Conservation (phyloP, 2,113 vertebrate genomes). For the Spheniscus mendiculus region DNA sequence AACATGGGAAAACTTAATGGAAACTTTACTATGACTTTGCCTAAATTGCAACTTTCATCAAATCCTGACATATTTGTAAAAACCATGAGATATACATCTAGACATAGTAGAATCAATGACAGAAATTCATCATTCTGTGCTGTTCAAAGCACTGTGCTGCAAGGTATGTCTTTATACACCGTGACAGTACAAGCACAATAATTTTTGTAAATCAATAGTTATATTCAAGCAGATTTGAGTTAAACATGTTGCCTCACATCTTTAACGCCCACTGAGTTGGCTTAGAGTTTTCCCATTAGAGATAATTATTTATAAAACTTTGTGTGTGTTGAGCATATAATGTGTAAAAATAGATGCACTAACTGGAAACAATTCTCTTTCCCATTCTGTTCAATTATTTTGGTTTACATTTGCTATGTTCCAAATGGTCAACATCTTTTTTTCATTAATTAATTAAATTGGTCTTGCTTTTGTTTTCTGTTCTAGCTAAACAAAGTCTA, state of each 20-base stretch:
- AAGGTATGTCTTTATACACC: not conserved
- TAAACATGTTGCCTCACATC: conserved; percentile 1
- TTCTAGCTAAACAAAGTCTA: conserved; percentile 63
- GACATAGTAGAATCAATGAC: not conserved
- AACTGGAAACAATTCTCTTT: conserved; percentile 60
- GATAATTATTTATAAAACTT: conserved; percentile 39
- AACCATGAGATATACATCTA: not conserved
- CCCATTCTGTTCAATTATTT: conserved; percentile 50
- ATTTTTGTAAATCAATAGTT: conserved; percentile 58
- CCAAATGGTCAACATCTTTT: conserved; percentile 65
- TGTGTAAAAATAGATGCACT: conserved; percentile 61
- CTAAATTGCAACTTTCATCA: not conserved
- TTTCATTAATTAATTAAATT: conserved; percentile 74
- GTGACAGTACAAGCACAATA: not conserved
- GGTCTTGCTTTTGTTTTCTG: conserved; percentile 72
- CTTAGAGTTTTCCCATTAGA: conserved; percentile 42
- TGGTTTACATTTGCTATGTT: conserved; percentile 43
- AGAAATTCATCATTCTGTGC: not conserved
- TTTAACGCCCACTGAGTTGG: not conserved
- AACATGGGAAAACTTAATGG: not conserved
- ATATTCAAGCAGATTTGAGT: not conserved
- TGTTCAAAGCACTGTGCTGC: not conserved
- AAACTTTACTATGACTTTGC: not conserved
- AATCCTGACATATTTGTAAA: not conserved
- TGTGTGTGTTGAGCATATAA: conserved; percentile 16